A percentile compares a stretch with the other conserved stretches of the same genome.
phyloP scores from a whole-genome alignment of 2,113 vertebrate species.

The Poeciliopsis retropinna region DNA sequence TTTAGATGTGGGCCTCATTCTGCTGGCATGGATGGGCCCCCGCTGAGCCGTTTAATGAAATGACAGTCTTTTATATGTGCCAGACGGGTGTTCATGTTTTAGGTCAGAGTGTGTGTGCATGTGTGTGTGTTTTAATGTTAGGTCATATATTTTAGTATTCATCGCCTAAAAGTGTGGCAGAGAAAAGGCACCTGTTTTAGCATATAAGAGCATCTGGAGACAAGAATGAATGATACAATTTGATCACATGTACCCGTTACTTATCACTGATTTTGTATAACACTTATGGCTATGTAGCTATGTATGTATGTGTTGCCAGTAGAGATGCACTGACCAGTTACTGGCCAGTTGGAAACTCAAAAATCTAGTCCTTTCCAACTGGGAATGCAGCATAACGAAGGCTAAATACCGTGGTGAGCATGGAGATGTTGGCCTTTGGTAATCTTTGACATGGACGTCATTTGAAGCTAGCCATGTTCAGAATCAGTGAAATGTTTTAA shows the following conservation, averaged over 20 bases:
- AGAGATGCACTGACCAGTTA: neutral
- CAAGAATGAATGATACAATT: conserved; percentile 10
- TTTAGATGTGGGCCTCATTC: conserved; percentile 69
- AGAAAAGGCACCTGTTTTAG: conserved; percentile 42
- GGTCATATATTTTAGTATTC: conserved; percentile 52
- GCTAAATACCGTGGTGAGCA: neutral
- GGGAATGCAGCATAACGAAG: neutral
- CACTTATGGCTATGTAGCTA: neutral
- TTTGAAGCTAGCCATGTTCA: neutral
- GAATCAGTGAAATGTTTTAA: too few species aligned
- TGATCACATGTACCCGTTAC: neutral
- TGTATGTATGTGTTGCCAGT: neutral
- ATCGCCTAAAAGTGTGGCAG: conserved; percentile 32
- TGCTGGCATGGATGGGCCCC: conserved; percentile 75
- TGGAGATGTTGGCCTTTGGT: too few species aligned
- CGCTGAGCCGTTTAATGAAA: conserved; percentile 76
- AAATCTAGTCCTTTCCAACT: neutral
- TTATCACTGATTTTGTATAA: neutral
- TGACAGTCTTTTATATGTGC: conserved; percentile 62
- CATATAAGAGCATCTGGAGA: conserved; percentile 36
- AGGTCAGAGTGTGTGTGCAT: conserved; percentile 27
- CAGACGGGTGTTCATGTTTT: conserved; percentile 50
- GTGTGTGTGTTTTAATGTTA: conserved; percentile 41
- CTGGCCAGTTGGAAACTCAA: neutral
- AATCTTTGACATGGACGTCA: neutral